These are phyloP conservation scores for Drosophila seguyi DNA, from an alignment of 1,140 invertebrate species.

Conservation along the genomic window DNA sequence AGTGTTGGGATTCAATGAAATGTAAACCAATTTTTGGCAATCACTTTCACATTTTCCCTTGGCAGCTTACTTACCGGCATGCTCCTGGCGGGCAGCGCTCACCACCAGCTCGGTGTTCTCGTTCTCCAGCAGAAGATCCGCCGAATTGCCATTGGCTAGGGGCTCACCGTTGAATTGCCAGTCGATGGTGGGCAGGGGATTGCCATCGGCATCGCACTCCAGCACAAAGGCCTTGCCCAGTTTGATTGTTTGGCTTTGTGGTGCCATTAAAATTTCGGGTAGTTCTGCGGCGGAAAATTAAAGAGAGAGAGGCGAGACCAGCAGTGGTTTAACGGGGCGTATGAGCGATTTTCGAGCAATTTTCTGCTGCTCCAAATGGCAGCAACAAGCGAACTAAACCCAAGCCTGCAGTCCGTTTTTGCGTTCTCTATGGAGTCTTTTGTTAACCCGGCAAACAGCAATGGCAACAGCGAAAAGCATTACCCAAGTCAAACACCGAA, in stretches of 20 bases:
- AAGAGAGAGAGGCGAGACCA: no score
- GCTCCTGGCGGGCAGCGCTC: constrained; percentile 87
- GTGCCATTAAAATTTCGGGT: constrained; percentile 89
- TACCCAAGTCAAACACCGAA: constrained; percentile 13
- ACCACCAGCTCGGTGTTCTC: constrained; percentile 89
- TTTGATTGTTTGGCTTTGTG: constrained; percentile 88
- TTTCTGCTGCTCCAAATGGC: constrained; percentile 73
- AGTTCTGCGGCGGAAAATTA: constrained; percentile 76
- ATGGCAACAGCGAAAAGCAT: constrained; percentile 20
- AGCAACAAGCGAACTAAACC: constrained; percentile 31
- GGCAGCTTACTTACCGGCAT: constrained; percentile 87
- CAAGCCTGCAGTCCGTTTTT: neutral
- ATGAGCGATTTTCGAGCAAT: constrained; percentile 74
- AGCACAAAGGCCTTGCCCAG: constrained; percentile 89
- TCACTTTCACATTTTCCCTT: constrained; percentile 14
- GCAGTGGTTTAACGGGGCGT: constrained; percentile 54
- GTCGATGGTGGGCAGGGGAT: constrained; percentile 88
- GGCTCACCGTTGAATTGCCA: constrained; percentile 86
- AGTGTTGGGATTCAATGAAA: constrained; percentile 13
- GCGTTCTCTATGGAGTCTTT: constrained; percentile 29
- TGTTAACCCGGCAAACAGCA: constrained; percentile 4
- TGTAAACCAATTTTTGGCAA: constrained; percentile 42
- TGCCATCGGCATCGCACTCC: constrained; percentile 90
- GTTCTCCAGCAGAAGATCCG: constrained; percentile 87
- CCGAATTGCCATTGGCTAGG: constrained; percentile 73